phyloP scores from a whole-genome alignment of 1,140 invertebrate species.

The Agrypnia vestita region DNA sequence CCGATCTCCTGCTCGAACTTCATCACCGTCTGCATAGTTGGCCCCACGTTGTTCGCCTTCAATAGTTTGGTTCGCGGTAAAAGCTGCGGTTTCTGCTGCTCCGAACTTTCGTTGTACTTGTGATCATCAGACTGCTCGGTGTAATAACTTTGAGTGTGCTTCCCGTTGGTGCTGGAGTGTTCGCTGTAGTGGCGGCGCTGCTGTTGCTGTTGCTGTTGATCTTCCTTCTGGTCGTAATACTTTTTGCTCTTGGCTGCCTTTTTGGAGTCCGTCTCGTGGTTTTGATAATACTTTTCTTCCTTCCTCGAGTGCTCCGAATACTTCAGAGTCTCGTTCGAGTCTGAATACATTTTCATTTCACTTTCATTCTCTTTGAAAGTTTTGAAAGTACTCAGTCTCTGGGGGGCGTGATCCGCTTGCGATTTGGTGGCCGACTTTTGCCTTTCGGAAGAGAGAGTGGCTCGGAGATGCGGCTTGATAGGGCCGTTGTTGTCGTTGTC shows the following conservation, averaged over 20 bases:
- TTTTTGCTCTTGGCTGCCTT: slow-evolving; percentile 72
- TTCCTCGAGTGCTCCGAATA: slow-evolving; percentile 69
- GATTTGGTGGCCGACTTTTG: slow-evolving; percentile 65
- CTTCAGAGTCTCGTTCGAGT: slow-evolving; percentile 71
- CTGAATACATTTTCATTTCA: slow-evolving; percentile 72
- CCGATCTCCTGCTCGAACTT: slow-evolving; percentile 65
- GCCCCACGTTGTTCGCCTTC: slow-evolving; percentile 70
- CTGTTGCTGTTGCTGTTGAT: slow-evolving; percentile 68
- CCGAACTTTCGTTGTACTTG: slow-evolving; percentile 73
- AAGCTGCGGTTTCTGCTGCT: slow-evolving; percentile 76
- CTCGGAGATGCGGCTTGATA: slow-evolving; percentile 70
- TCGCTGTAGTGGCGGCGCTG: slow-evolving; percentile 63
- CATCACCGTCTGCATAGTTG: slow-evolving; percentile 64
- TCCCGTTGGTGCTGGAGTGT: slow-evolving; percentile 65
- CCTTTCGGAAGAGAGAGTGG: slow-evolving; percentile 68
- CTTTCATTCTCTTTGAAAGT: slow-evolving; percentile 72
- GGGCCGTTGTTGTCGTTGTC: slow-evolving; percentile 63
- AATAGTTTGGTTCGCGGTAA: slow-evolving; percentile 82
- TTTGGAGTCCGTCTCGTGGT: slow-evolving; percentile 75
- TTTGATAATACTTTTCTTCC: slow-evolving; percentile 74
- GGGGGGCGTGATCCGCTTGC: slow-evolving; percentile 43
- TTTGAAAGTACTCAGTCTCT: slow-evolving; percentile 67
- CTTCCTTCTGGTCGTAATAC: slow-evolving; percentile 69
- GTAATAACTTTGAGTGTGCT: slow-evolving; percentile 65
- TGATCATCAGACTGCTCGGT: slow-evolving; percentile 76